Conservation (phyloP, 2,113 vertebrate species). For the Paralichthys olivaceus region DNA sequence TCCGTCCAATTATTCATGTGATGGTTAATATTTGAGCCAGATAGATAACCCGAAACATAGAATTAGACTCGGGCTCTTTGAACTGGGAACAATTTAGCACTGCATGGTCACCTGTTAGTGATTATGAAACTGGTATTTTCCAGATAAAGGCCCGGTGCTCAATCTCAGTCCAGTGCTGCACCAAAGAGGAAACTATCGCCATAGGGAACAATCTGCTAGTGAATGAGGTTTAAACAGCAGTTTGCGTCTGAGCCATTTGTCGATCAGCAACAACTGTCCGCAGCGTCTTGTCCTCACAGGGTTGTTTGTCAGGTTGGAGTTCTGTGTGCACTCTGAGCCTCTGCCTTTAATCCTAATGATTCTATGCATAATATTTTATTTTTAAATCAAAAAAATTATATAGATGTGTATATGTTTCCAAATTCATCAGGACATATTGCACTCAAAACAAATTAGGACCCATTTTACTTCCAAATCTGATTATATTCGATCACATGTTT, state of each 20-base stretch:
- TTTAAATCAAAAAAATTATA: no score
- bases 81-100: slow-evolving; percentile 20
- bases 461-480: neutral
- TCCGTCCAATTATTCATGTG: slow-evolving; percentile 73
- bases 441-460: no score
- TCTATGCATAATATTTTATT: no score
- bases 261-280: neutral
- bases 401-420: no score
- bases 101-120: neutral
- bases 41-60: slow-evolving; percentile 54
- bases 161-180: neutral
- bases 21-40: slow-evolving; percentile 78
- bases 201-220: neutral
- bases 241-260: no score
- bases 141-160: neutral
- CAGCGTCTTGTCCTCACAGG: neutral
- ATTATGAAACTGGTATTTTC: slow-evolving; percentile 24
- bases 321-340: no score
- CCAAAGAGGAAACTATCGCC: neutral
- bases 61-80: slow-evolving; percentile 53
- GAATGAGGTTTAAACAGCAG: no score
- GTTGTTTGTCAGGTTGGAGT: no score
- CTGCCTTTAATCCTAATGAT: no score
- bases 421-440: neutral
- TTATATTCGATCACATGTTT: neutral